These are phyloP conservation scores for Ptilonorhynchus violaceus DNA, from an alignment of 2,113 vertebrate genomes.

Conservation along the genomic window DNA sequence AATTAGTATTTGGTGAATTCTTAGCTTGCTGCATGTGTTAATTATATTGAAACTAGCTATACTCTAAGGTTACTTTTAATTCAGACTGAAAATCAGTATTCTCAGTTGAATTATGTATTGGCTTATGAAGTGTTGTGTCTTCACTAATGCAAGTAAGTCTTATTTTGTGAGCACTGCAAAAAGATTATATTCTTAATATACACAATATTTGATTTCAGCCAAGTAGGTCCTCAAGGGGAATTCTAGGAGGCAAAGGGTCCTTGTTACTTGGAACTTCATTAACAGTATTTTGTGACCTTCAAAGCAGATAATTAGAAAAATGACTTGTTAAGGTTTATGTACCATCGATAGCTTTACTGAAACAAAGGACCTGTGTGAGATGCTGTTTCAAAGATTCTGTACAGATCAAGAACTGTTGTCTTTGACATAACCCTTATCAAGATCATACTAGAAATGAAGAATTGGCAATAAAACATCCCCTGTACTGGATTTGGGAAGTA, in stretches of 20 bases:
- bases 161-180: background rate
- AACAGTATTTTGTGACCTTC: constrained; percentile 19
- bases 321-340: background rate
- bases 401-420: constrained; percentile 8
- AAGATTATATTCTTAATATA: background rate
- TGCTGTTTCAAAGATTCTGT: background rate
- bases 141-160: background rate
- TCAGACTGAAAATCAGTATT: constrained; percentile 20
- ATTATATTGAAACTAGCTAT: background rate
- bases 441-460: constrained; percentile 37
- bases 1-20: background rate
- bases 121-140: constrained; percentile 33
- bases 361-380: constrained; percentile 18
- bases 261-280: constrained; percentile 18
- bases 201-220: background rate
- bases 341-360: background rate
- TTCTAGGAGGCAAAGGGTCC: constrained; percentile 6
- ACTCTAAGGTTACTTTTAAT: background rate
- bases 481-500: constrained; percentile 40
- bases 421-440: constrained; percentile 37
- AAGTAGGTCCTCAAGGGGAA: background rate
- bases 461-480: constrained; percentile 31
- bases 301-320: background rate
- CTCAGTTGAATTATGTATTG: background rate
- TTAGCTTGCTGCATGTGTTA: background rate